Evolutionary conservation across 2,113 vertebrate species (phyloP).

Genomic region (Zosterops japonicus): DNA sequence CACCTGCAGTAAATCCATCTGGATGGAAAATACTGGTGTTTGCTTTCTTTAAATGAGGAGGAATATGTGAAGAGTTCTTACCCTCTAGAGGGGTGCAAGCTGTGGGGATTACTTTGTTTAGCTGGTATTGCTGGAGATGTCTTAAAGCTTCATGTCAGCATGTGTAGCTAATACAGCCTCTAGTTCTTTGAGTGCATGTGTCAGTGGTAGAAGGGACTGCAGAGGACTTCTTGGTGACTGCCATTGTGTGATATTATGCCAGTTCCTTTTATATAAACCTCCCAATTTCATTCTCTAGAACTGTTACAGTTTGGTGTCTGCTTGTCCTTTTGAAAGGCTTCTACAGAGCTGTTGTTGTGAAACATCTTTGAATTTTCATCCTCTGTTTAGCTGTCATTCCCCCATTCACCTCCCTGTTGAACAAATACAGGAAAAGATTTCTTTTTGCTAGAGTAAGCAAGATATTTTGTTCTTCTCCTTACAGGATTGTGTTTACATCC

Average conservation of each 20-base stretch:
- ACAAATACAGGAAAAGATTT: background rate
- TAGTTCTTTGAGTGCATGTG: accelerated
- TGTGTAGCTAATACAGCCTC: background rate
- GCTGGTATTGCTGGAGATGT: background rate
- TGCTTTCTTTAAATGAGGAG: background rate
- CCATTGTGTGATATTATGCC: background rate
- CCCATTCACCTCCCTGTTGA: background rate
- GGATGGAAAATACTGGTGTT: background rate
- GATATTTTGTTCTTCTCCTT: background rate
- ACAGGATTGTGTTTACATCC: background rate
- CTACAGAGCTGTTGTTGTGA: background rate
- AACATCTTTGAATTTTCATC: background rate
- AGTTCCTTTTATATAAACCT: background rate
- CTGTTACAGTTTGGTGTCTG: background rate
- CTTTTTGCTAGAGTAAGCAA: background rate
- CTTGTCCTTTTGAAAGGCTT: background rate
- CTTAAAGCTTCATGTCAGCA: background rate
- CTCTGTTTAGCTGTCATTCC: background rate
- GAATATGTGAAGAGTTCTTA: background rate
- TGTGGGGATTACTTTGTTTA: background rate
- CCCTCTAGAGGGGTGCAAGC: background rate
- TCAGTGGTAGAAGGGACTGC: background rate
- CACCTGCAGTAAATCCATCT: background rate
- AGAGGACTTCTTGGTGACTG: background rate
- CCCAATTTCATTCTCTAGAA: background rate